phyloP scores from a whole-genome alignment of 1,140 invertebrate species.

The Drosophila bipectinata region DNA sequence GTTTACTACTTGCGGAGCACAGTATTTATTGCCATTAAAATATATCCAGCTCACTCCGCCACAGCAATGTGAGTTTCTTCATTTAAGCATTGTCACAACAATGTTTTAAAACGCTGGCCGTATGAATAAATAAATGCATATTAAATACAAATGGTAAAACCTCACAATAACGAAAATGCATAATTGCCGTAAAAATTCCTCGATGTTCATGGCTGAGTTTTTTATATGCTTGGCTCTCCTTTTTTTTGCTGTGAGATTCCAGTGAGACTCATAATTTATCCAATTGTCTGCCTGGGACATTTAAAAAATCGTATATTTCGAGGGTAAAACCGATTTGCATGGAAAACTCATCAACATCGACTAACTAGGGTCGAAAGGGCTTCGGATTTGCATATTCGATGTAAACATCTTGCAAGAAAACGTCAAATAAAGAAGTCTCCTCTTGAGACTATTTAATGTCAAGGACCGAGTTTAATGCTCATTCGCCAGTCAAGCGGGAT shows the following conservation, averaged over 20 bases:
- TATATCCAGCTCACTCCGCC: background rate
- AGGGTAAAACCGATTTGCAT: constrained; percentile 61
- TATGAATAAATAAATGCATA: constrained; percentile 75
- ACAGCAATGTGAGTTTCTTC: constrained; percentile 1
- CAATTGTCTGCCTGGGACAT: constrained; percentile 52
- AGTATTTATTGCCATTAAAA: constrained; percentile 7
- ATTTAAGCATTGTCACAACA: constrained; percentile 48
- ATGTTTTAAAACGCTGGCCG: constrained; percentile 58
- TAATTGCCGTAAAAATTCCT: constrained; percentile 49
- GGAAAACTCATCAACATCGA: constrained; percentile 51
- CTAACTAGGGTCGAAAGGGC: constrained; percentile 30
- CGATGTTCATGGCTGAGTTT: background rate
- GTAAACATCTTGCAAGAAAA: constrained; percentile 36
- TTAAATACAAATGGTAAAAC: constrained; percentile 67
- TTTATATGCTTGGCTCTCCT: background rate
- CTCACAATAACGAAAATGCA: constrained; percentile 48
- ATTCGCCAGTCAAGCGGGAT: constrained; percentile 27
- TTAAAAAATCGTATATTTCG: constrained; percentile 51
- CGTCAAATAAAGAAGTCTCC: constrained; percentile 53
- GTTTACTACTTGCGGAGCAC: background rate
- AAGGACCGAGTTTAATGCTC: constrained; percentile 3
- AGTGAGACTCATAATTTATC: constrained; percentile 49
- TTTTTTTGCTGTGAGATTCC: constrained; percentile 8
- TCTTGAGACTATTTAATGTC: constrained; percentile 31
- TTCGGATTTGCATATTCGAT: constrained; percentile 7